These are phyloP conservation scores for Lethrus apterus DNA, from an alignment of 1,140 invertebrate species.

Conservation along the genomic window DNA sequence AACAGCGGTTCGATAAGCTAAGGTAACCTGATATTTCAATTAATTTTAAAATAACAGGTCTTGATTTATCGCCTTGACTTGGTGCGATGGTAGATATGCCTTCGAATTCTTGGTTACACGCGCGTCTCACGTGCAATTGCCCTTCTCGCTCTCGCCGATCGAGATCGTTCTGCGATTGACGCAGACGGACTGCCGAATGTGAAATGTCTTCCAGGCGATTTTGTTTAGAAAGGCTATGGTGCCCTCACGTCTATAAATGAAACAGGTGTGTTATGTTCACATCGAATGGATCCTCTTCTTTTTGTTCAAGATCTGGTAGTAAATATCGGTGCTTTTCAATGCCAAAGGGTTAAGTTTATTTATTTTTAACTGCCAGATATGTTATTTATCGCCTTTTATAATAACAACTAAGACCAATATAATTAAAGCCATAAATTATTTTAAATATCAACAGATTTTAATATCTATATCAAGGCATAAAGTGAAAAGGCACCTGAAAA, in stretches of 20 bases:
- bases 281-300: constrained; percentile 4
- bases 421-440: too few relatives aligned
- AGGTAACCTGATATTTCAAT: constrained; percentile 22
- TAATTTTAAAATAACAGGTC: constrained; percentile 23
- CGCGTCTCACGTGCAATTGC: background rate
- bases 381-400: too few relatives aligned
- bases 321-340: too few relatives aligned
- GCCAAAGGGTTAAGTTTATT: too few relatives aligned
- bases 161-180: background rate
- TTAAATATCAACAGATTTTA: too few relatives aligned
- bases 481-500: too few relatives aligned
- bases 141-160: constrained; percentile 6
- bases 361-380: too few relatives aligned
- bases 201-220: constrained; percentile 4
- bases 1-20: constrained; percentile 15
- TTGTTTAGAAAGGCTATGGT: constrained; percentile 17
- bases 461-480: too few relatives aligned
- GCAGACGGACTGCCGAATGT: background rate
- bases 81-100: constrained; percentile 14
- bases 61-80: constrained; percentile 20
- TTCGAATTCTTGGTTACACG: background rate
- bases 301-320: too few relatives aligned
- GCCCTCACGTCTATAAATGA: constrained; percentile 16
- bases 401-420: too few relatives aligned
- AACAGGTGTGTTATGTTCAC: constrained; percentile 17